Conservation (phyloP, 2,888 invertebrate genomes). For the Polyploca ridens region DNA sequence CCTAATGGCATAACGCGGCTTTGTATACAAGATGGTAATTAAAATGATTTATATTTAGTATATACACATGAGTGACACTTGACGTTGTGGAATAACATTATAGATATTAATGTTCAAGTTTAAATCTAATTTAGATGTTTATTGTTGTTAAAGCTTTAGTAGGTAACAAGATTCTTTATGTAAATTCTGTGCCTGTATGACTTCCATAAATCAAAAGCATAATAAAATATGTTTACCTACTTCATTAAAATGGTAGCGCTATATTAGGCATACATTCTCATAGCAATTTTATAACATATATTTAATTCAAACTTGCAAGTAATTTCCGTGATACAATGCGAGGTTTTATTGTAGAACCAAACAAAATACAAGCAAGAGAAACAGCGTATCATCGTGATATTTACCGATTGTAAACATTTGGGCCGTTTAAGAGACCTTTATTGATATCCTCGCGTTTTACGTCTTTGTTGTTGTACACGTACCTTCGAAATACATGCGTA, state of each 20-base stretch:
- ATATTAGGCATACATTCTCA: no score
- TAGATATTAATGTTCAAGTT: background rate
- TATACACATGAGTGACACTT: background rate
- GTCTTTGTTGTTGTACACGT: background rate
- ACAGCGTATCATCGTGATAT: background rate
- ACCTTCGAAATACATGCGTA: background rate
- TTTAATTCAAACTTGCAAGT: background rate
- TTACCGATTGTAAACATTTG: background rate
- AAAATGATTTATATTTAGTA: conserved; percentile 1
- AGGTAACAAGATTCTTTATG: no score
- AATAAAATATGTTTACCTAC: no score
- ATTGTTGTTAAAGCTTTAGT: background rate
- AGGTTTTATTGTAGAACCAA: background rate
- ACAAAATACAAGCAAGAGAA: background rate
- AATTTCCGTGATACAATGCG: background rate
- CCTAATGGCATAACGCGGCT: background rate
- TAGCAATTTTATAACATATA: background rate
- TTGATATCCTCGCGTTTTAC: conserved; percentile 3
- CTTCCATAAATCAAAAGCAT: no score
- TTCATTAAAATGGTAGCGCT: no score
- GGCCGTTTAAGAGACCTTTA: background rate
- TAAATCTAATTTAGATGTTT: background rate
- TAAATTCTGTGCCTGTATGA: no score
- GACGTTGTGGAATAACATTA: background rate
- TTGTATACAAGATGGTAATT: background rate